Base-by-base conservation (phyloP, 2,888 invertebrate genomes). In the Hydraecia micacea region DNA sequence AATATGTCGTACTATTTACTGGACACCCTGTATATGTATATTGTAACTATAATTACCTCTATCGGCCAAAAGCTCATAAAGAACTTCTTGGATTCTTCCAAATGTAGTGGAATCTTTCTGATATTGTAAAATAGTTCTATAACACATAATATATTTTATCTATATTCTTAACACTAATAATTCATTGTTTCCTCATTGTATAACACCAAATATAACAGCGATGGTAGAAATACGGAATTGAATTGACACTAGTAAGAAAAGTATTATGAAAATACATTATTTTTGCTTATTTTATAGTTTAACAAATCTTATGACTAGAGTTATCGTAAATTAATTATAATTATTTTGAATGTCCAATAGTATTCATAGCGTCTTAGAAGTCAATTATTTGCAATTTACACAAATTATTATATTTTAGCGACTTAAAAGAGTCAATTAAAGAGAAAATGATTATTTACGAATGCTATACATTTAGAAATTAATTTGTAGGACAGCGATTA, bases 101-200 rank as follows among this genome's bases (percentile, higher is more conserved):
- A 90, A 84, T 87, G 91, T 92, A 91, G 91, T 90, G 89, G 91
- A 91, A 92, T 89, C 89, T 91, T 87, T 83, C 88, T 81, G 90
- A 87, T 89, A 87, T 71, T 87, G 83, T 86, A 86, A 84, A 83
- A 87, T 87, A 84, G 82, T 77, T 77, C 73, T 83, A 39, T 18
- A 63, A 80, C 74, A 85, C 76, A 69, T 80, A 74, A 83, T 80
- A 83, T n/a, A n/a, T n/a, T 81, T 80, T 78, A 81, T 84, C 86
- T 80, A 77, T 79, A 84, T 76, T 85, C 74, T 79, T 79, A 74
- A 83, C 75, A 83, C 81, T 75, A 71, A 67, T 77, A 68, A 63
- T 71, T 72, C 13, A 62, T 83, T 75, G 52, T 86, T 75, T 79
- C 73, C 75, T 86, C 60, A 77, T 73, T 78, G 60, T 80, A 73